These are phyloP conservation scores for Bugula neritina DNA, from an alignment of 2,888 invertebrate species.

Conservation along the genomic window DNA sequence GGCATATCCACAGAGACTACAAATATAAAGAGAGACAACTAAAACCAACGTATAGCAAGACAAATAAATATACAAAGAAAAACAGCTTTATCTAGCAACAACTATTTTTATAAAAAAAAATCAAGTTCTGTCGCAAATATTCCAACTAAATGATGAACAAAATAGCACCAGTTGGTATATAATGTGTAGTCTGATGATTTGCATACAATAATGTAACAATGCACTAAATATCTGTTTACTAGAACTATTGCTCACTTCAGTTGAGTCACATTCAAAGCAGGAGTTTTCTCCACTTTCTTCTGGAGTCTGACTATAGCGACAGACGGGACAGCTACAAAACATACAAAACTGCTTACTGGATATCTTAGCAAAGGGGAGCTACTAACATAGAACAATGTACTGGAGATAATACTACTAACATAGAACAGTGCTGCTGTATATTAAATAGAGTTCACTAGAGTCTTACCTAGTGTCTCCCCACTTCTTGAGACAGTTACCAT, in stretches of 20 bases:
- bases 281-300: conserved; percentile 67
- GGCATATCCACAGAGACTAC: conserved; percentile 86
- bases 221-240: too few species aligned
- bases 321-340: conserved; percentile 81
- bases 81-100: too few species aligned
- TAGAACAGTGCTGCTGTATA: too few species aligned
- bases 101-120: too few species aligned
- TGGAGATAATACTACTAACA: too few species aligned
- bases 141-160: background rate
- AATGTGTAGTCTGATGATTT: background rate
- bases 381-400: too few species aligned
- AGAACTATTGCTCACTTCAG: conserved; percentile 51
- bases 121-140: background rate
- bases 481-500: conserved; percentile 85
- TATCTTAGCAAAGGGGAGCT: too few species aligned
- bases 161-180: background rate
- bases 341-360: too few species aligned
- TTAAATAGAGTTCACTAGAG: too few species aligned
- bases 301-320: conserved; percentile 80
- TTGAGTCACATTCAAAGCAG: conserved; percentile 65
- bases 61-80: too few species aligned
- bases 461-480: conserved; percentile 82
- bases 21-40: conserved; percentile 29
- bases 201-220: background rate
- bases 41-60: too few species aligned